Evolutionary conservation across 92 coral and sea anemone genomes (phyloP), one percentile per base, ranked within the genome.

Genomic region (Heteractis magnifica): DNA sequence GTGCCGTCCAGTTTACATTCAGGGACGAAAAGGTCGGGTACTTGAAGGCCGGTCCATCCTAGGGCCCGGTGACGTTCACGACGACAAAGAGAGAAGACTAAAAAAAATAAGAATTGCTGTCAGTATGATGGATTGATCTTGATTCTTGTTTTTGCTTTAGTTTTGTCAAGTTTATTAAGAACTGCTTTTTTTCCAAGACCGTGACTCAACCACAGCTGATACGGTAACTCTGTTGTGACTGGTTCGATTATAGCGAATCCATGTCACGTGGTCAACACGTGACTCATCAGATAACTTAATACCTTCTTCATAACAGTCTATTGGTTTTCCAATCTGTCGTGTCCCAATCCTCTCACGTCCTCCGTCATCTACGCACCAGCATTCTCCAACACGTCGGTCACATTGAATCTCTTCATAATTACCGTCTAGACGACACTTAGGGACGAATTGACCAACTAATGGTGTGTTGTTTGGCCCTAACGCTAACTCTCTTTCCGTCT

Each of bases 311-410:
- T 52, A 60, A 60, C 88, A 85, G 18, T 85, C 76, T 72, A 85
- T 16, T 49, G 88, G 88, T 71, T 51, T 72, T 48, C 88, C 88
- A 26, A 78, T 11, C 59, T 85, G 88, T n/a, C 93, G 91, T 21
- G 99, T 94, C 15, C 93, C 89, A 52, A 86, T 87, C 65, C 91
- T 59, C 89, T 94, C 98, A 50, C 84, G 89, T 55, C 99, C 99
- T 79, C 87, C 86, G 23, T 84, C 56, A 64, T 90, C 91, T 26
- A 95, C 90, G 75, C 99, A 97, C 99, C 99, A 97, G 77, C 99
- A 97, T 14, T 90, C 82, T 49, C 94, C 89, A 26, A 84, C 81
- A 5, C 80, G 14, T 15, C 81, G 75, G 49, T 89, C 56, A 64
- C 99, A 97, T 75, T 97, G 99, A 49, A 87, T 77, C 41, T 84